phyloP scores from a whole-genome alignment of 2,888 invertebrate species.

The Cristatella mucedo region DNA sequence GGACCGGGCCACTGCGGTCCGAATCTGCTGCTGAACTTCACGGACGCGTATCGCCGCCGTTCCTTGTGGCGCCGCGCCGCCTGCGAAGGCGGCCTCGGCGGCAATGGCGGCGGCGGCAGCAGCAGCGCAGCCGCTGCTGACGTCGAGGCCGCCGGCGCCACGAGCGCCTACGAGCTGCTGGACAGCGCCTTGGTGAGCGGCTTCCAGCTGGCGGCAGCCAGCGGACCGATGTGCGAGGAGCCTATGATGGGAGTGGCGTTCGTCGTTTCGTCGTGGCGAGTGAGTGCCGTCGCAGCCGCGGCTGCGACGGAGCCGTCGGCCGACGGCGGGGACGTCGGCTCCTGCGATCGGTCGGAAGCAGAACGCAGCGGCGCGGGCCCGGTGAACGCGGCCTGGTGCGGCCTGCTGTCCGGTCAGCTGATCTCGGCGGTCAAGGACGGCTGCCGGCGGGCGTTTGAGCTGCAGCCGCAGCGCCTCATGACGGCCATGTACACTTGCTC shows the following conservation, averaged over 20 bases:
- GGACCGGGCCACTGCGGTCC: conserved; percentile 75
- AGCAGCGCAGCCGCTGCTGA: too few relatives aligned
- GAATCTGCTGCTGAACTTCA: conserved; percentile 71
- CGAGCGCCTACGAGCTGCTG: conserved; percentile 18
- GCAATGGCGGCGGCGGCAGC: too few relatives aligned
- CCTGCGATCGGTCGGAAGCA: too few relatives aligned
- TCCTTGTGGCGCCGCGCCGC: conserved; percentile 36
- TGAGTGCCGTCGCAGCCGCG: conserved; percentile 26
- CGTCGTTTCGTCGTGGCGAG: conserved; percentile 65
- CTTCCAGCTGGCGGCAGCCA: conserved; percentile 53
- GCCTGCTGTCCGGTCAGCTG: conserved; percentile 64
- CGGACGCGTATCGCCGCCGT: conserved; percentile 49
- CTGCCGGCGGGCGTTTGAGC: conserved; percentile 70
- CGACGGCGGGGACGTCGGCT: too few relatives aligned
- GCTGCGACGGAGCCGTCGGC: too few relatives aligned
- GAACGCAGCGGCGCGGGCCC: too few relatives aligned
- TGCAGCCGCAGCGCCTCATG: conserved; percentile 74
- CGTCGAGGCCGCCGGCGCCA: not conserved
- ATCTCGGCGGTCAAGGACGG: conserved; percentile 78
- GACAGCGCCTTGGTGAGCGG: conserved; percentile 46
- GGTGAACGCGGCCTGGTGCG: too few relatives aligned
- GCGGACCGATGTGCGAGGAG: conserved; percentile 90
- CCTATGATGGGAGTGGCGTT: conserved; percentile 83
- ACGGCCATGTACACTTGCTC: conserved; percentile 79
- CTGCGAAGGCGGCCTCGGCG: too few relatives aligned